Percentiles rank a stretch among this genome's conserved stretches.
phyloP scores from a whole-genome alignment of 2,113 vertebrate genomes.

The Colinus virginianus region DNA sequence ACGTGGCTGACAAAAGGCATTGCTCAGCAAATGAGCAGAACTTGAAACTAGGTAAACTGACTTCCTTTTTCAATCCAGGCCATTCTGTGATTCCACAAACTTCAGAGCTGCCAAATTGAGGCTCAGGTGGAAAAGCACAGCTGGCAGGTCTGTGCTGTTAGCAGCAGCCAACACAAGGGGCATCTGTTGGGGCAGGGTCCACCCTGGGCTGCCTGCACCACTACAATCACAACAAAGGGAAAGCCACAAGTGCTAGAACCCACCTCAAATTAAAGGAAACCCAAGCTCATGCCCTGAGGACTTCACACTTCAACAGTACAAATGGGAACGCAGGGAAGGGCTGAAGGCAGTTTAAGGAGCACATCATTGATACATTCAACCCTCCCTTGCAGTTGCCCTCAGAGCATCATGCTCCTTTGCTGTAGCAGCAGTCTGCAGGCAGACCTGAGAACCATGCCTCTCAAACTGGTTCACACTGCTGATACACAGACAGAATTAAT shows the following conservation, averaged over 20 bases:
- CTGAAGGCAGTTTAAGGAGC: neutral
- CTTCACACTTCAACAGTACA: rapidly evolving
- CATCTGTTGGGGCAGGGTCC: rapidly evolving
- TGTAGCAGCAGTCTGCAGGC: rapidly evolving
- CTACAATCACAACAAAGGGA: neutral
- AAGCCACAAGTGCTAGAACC: rapidly evolving
- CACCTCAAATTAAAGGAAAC: rapidly evolving
- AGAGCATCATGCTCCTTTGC: rapidly evolving
- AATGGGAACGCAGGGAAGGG: rapidly evolving
- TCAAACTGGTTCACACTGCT: rapidly evolving
- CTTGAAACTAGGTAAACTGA: too few species aligned
- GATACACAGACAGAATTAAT: rapidly evolving
- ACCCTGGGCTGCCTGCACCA: neutral
- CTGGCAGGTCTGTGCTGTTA: rapidly evolving
- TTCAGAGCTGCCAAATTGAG: rapidly evolving
- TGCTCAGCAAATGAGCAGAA: neutral
- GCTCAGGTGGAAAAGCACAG: neutral
- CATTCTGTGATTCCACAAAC: too few species aligned
- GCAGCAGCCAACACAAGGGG: neutral
- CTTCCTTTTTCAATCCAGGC: too few species aligned
- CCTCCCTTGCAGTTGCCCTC: rapidly evolving
- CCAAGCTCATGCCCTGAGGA: rapidly evolving
- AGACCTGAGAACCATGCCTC: neutral
- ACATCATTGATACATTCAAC: too few species aligned
- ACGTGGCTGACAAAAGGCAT: neutral